Evolutionary conservation across 2,888 invertebrate genomes (phyloP), one percentile per base, ranked within the genome.

Genomic region (Amorpha juglandis): DNA sequence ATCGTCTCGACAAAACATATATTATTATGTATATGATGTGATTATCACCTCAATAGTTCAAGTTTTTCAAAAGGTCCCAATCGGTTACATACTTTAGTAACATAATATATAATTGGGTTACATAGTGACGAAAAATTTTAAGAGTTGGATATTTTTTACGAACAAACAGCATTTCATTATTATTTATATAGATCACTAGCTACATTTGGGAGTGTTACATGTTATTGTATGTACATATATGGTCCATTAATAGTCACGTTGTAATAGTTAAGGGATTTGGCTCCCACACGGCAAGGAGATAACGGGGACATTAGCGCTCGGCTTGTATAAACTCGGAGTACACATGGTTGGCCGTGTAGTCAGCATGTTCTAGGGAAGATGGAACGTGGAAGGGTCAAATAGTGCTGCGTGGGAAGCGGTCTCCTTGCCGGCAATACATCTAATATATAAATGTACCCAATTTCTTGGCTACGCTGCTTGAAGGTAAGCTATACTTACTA

Each of bases 281-380:
- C 72, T 80, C 74, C 76, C 79, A 81, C 77, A 78, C 72, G 71
- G 73, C 70, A 69, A 27, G 27, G 67, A 75, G 73, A 75, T 88
- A 89, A 86, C 86, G 84, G 85, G 78, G 82, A 87, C 83, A 85
- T 88, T 81, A 83, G 80, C 80, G 75, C 75, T 78, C 70, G 77
- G 71, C 84, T 77, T 88, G 84, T 86, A 79, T 79, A 70, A 70
- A 73, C 74, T 70, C 71, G 72, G 52, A 72, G 73, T 82, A 85
- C 83, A 83, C 73, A 77, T 78, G 78, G 78, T 72, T 77, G 72
- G 76, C 71, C 79, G 68, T 84, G 86, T 83, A 78, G 62, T 68
- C 68, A 69, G 64, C 70, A 65, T 78, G 76, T 78, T 77, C 77
- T 70, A 74, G 70, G 76, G 76, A 77, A 74, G 76, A 69, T 72